Conservation (phyloP, 1,140 invertebrate species). For the Ditylenchus dipsaci region DNA sequence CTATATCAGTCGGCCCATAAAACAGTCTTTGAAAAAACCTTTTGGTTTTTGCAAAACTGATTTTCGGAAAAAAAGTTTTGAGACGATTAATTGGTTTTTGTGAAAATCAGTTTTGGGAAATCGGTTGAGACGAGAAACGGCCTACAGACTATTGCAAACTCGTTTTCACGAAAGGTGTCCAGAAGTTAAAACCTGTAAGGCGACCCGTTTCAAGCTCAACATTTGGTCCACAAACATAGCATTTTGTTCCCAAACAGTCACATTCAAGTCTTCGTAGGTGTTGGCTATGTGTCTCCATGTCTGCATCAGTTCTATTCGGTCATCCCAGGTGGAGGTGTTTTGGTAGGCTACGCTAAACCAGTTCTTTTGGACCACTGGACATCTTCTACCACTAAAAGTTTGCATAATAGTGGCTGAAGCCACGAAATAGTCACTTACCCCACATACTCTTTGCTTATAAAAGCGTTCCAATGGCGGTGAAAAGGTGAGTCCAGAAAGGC, state of each 20-base stretch:
- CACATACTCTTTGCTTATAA: neutral
- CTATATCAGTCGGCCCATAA: too few relatives aligned
- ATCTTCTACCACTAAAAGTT: neutral
- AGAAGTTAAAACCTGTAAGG: conserved; percentile 35
- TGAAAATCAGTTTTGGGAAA: too few relatives aligned
- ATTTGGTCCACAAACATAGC: conserved; percentile 57
- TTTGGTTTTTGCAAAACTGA: too few relatives aligned
- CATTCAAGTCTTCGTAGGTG: conserved; percentile 43
- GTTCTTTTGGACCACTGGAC: conserved; percentile 33
- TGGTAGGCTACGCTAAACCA: conserved; percentile 52
- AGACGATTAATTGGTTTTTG: too few relatives aligned
- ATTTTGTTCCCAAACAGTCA: conserved; percentile 54
- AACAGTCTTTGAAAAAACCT: too few relatives aligned
- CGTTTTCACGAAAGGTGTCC: too few relatives aligned
- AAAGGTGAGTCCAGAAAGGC: conserved; percentile 4
- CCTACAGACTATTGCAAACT: too few relatives aligned
- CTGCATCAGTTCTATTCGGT: conserved; percentile 52
- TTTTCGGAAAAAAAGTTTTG: too few relatives aligned
- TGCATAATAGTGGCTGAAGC: neutral
- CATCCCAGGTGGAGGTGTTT: conserved; percentile 47
- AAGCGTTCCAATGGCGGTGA: conserved; percentile 7
- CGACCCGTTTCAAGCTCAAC: conserved; percentile 45
- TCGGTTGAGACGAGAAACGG: too few relatives aligned
- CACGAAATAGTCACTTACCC: neutral
- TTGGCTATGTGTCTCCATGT: conserved; percentile 50